Evolutionary conservation across 1,140 invertebrate species (phyloP).

Genomic region (Drosophila funebris): DNA sequence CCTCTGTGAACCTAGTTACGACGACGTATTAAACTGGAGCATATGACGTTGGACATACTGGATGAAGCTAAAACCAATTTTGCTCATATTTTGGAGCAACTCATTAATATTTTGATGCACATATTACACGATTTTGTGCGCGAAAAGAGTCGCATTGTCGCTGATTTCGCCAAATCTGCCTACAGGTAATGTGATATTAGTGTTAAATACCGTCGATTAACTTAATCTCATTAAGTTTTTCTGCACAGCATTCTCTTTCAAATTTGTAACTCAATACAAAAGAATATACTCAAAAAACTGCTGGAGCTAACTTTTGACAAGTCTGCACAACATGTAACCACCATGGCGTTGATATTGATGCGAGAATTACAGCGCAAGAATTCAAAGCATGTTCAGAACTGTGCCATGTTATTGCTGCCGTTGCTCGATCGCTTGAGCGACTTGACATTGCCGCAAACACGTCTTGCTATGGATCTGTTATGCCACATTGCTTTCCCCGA

Average conservation of each 20-base stretch:
- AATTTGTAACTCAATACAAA: conserved; percentile 71
- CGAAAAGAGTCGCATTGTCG: conserved; percentile 68
- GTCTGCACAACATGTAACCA: conserved; percentile 65
- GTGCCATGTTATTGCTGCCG: conserved; percentile 76
- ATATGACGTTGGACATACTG: conserved; percentile 81
- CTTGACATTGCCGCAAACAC: conserved; percentile 85
- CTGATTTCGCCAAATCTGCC: conserved; percentile 68
- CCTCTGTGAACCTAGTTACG: conserved; percentile 51
- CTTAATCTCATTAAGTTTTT: too few relatives aligned
- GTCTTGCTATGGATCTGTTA: conserved; percentile 84
- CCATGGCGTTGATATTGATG: conserved; percentile 64
- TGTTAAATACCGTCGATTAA: too few relatives aligned
- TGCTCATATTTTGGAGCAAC: conserved; percentile 79
- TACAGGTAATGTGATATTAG: too few relatives aligned
- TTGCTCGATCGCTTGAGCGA: conserved; percentile 86
- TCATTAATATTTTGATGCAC: conserved; percentile 81
- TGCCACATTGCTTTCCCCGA: conserved; percentile 85
- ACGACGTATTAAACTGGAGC: conserved; percentile 78
- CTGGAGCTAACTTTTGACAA: conserved; percentile 78
- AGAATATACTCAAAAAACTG: conserved; percentile 70
- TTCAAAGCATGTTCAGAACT: conserved; percentile 72
- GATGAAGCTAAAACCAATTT: conserved; percentile 79
- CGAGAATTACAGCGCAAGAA: conserved; percentile 69
- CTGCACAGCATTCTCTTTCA: conserved; percentile 65
- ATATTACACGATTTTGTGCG: conserved; percentile 78